Conservation (phyloP, 2,113 vertebrate genomes). For the Chaetodon auriga region DNA sequence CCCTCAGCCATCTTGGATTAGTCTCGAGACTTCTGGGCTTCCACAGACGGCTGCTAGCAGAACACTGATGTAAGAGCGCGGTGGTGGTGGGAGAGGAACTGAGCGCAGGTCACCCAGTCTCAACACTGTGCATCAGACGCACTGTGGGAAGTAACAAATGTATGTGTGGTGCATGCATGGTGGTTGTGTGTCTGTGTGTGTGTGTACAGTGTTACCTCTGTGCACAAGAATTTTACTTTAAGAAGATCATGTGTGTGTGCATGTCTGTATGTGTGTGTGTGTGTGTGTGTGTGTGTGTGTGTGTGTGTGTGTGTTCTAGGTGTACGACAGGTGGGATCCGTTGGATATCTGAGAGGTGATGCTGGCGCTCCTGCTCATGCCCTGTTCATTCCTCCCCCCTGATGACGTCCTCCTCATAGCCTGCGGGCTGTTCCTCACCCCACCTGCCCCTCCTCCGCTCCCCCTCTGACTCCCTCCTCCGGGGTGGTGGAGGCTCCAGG, state of each 20-base stretch:
- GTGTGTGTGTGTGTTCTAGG: conserved; percentile 82
- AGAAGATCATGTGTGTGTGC: conserved; percentile 74
- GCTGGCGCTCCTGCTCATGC: conserved; percentile 98
- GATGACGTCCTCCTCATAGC: conserved; percentile 95
- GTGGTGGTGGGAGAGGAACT: conserved; percentile 21
- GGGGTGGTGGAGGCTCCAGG: conserved; percentile 93
- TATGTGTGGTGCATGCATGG: conserved; percentile 44
- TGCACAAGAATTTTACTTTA: conserved; percentile 79
- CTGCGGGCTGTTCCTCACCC: conserved; percentile 98
- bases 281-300: conserved; percentile 38
- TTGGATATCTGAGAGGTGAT: conserved; percentile 99
- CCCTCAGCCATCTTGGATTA: conserved; percentile 17
- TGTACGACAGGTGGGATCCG: conserved; percentile 97
- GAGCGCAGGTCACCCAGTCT: conserved; percentile 27
- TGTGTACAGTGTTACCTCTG: conserved; percentile 37
- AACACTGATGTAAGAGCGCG: conserved; percentile 26
- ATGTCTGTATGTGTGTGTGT: conserved; percentile 38
- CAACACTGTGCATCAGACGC: conserved; percentile 27
- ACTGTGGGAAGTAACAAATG: conserved; percentile 28
- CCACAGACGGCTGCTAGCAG: conserved; percentile 58
- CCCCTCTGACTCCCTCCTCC: conserved; percentile 90
- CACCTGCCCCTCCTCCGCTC: conserved; percentile 87
- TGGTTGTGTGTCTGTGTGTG: conserved; percentile 39
- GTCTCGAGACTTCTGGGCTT: conserved; percentile 60
- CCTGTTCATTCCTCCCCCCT: conserved; percentile 95